Percentiles rank a stretch among this genome's conserved stretches.
These are phyloP conservation scores for Gonioctena quinquepunctata DNA, from an alignment of 1,140 invertebrate genomes.

Conservation along the genomic window DNA sequence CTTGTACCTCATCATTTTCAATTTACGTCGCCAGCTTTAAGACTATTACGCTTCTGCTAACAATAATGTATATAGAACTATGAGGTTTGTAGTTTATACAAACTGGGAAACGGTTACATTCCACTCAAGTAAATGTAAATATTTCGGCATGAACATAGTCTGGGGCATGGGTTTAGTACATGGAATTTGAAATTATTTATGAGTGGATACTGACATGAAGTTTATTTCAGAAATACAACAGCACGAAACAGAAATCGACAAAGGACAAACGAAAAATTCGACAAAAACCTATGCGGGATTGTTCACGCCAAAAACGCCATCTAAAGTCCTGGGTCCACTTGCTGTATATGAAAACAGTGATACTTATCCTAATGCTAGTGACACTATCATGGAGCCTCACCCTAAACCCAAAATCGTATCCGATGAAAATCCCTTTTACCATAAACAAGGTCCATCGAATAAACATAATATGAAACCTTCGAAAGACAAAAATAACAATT, in stretches of 20 bases:
- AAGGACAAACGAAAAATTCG: slow-evolving; percentile 20
- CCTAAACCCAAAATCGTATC: slow-evolving; percentile 25
- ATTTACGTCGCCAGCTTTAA: too few relatives aligned
- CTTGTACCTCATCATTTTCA: too few relatives aligned
- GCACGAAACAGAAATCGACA: slow-evolving; percentile 29
- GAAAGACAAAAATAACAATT: background rate
- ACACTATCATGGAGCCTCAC: slow-evolving; percentile 6
- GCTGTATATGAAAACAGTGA: slow-evolving; percentile 44
- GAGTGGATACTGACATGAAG: background rate
- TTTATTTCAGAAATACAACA: slow-evolving; percentile 33
- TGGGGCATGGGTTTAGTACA: background rate
- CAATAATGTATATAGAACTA: too few relatives aligned
- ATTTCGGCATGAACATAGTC: slow-evolving; percentile 5
- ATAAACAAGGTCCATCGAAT: slow-evolving; percentile 15
- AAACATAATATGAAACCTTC: background rate
- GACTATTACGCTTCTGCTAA: background rate
- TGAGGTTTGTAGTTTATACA: slow-evolving; percentile 17
- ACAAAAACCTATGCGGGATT: slow-evolving; percentile 14
- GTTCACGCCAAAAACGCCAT: slow-evolving; percentile 37
- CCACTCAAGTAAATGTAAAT: slow-evolving; percentile 22
- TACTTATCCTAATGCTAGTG: slow-evolving; percentile 8
- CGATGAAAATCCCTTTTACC: slow-evolving; percentile 47
- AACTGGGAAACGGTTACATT: slow-evolving; percentile 14
- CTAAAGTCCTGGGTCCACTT: slow-evolving; percentile 49
- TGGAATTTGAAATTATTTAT: background rate